A percentile compares a stretch with the other conserved stretches of the same genome.
These are phyloP conservation scores for Epistrophe eligans DNA, from an alignment of 2,888 invertebrate genomes.

Conservation along the genomic window DNA sequence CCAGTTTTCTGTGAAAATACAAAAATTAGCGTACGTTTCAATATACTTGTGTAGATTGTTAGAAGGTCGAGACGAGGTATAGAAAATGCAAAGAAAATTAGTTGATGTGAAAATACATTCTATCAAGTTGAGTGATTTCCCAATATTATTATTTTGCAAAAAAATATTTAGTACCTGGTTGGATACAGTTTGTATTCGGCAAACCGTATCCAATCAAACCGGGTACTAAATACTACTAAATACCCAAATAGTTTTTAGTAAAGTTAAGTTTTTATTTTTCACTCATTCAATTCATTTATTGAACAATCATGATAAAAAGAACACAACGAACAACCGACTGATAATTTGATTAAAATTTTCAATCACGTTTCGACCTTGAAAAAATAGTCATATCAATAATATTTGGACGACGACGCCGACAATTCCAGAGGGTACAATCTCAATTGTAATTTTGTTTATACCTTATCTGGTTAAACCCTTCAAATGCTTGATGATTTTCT, in stretches of 20 bases:
- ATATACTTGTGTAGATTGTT: too few species aligned
- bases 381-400: neutral
- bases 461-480: neutral
- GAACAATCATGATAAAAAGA: neutral
- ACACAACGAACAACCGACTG: neutral
- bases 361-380: constrained; percentile 8
- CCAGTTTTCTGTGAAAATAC: too few species aligned
- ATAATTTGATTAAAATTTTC: neutral
- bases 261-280: neutral
- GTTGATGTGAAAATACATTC: too few species aligned
- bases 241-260: neutral
- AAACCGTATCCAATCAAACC: too few species aligned
- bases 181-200: too few species aligned
- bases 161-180: too few species aligned
- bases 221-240: too few species aligned
- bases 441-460: neutral
- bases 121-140: too few species aligned
- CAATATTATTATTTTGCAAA: too few species aligned
- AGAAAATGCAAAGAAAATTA: too few species aligned
- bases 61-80: too few species aligned
- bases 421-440: neutral
- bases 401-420: neutral
- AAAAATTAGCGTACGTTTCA: too few species aligned
- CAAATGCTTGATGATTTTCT: neutral
- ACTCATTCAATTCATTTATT: neutral